These are phyloP conservation scores for Tiphia femorata DNA, from an alignment of 2,888 invertebrate genomes.

Conservation along the genomic window DNA sequence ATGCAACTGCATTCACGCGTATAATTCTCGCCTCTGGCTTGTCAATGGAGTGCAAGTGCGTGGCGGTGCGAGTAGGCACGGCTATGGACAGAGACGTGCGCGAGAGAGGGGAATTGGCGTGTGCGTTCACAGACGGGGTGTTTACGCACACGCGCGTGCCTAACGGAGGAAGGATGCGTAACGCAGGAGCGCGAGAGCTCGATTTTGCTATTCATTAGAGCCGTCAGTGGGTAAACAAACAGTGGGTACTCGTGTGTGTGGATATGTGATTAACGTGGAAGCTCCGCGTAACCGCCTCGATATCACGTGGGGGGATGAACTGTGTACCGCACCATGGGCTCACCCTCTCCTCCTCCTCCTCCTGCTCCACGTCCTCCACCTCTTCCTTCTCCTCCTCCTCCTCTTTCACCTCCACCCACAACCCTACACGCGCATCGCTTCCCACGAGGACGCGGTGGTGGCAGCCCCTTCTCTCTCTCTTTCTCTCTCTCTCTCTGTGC, in stretches of 20 bases:
- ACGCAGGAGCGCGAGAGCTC: conserved; percentile 35
- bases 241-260: conserved; percentile 53
- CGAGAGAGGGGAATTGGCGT: conserved; percentile 26
- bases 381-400: conserved; percentile 16
- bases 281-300: conserved; percentile 55
- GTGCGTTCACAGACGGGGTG: conserved; percentile 25
- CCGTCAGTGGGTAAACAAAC: conserved; percentile 59
- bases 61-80: conserved; percentile 3
- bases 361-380: conserved; percentile 9
- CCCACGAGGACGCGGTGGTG: conserved; percentile 31
- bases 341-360: background rate
- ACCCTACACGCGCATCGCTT: conserved; percentile 29
- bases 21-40: conserved; percentile 45
- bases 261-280: conserved; percentile 64
- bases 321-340: conserved; percentile 4
- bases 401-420: too few species aligned
- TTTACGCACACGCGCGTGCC: background rate
- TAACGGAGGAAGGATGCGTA: conserved; percentile 11
- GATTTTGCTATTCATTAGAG: conserved; percentile 63
- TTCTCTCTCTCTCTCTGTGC: background rate
- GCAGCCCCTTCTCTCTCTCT: background rate
- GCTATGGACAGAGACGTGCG: background rate
- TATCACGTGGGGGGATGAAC: conserved; percentile 41
- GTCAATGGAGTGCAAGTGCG: conserved; percentile 37
- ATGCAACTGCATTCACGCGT: conserved; percentile 39